A percentile compares a stretch with the other conserved stretches of the same genome.
Evolutionary conservation across 2,113 vertebrate species (phyloP).

Genomic region (Phylloscopus trochiloides): DNA sequence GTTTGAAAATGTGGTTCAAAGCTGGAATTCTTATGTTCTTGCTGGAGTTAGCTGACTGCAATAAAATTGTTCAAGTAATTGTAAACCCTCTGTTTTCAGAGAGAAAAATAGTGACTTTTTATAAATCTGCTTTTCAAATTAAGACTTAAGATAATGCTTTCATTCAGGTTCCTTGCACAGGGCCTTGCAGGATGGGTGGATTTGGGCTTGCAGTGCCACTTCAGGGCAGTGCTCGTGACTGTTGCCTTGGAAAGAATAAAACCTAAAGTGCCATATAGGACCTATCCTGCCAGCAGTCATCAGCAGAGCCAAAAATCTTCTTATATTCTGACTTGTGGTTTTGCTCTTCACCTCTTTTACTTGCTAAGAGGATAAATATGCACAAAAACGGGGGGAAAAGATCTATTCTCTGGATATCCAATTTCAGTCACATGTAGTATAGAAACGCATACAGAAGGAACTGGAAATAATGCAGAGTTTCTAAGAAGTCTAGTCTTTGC

Average conservation of each 20-base stretch:
- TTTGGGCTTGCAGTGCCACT: background rate
- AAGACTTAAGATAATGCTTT: background rate
- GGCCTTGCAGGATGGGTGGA: background rate
- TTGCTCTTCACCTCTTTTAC: background rate
- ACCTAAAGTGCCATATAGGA: rapidly evolving
- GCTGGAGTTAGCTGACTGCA: background rate
- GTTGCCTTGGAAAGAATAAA: background rate
- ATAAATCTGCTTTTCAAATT: background rate
- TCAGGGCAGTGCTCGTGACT: background rate
- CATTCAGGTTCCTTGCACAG: background rate
- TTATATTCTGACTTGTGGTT: background rate
- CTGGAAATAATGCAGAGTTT: background rate
- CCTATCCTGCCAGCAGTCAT: background rate
- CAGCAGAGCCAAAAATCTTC: background rate
- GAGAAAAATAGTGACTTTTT: background rate
- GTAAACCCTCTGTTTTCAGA: background rate
- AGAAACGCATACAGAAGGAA: background rate
- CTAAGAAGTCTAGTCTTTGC: background rate
- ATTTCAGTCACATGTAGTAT: background rate
- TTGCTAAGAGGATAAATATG: background rate
- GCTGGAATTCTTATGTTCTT: background rate
- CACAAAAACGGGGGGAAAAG: background rate
- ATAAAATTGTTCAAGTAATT: background rate
- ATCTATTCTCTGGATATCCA: background rate
- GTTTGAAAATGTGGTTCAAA: background rate